Conservation (phyloP, 2,797 vertebrate species). For the Coccyzus lansbergi region DNA sequence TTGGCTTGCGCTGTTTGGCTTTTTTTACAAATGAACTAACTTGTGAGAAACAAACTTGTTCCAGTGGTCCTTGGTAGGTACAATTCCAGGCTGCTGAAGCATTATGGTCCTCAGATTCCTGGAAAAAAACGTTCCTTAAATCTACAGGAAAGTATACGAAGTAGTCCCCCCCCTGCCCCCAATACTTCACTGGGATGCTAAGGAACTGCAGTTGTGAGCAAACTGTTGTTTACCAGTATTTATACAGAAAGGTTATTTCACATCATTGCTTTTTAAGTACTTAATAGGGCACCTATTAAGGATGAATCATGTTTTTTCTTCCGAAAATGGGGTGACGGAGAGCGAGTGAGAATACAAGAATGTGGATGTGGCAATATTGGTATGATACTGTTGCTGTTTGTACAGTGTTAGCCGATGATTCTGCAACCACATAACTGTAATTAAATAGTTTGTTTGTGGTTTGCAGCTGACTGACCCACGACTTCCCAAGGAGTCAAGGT, state of each 20-base stretch:
- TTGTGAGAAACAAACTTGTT: background rate
- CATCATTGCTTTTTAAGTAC: background rate
- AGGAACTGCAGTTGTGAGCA: background rate
- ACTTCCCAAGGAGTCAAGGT: conserved; percentile 7
- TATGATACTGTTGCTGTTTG: background rate
- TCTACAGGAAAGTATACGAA: background rate
- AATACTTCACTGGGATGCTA: background rate
- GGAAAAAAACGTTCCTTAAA: background rate
- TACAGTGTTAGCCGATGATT: conserved; percentile 13
- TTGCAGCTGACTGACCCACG: background rate
- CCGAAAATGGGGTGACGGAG: conserved; percentile 1
- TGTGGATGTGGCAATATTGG: conserved; percentile 43
- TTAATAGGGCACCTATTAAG: conserved; percentile 11
- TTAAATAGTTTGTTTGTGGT: conserved; percentile 52
- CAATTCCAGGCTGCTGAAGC: background rate
- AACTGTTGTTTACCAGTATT: background rate
- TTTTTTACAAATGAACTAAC: rapidly evolving
- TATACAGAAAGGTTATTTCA: background rate
- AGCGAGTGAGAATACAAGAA: conserved; percentile 7
- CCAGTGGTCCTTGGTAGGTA: background rate
- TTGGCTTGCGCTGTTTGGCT: background rate
- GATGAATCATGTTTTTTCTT: conserved; percentile 31
- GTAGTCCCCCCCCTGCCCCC: background rate
- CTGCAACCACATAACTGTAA: conserved; percentile 2
- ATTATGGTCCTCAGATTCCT: background rate